Percentiles rank a stretch among this genome's conserved stretches.
phyloP scores from a whole-genome alignment of 1,140 invertebrate genomes.

The Megalonaias nervosa region DNA sequence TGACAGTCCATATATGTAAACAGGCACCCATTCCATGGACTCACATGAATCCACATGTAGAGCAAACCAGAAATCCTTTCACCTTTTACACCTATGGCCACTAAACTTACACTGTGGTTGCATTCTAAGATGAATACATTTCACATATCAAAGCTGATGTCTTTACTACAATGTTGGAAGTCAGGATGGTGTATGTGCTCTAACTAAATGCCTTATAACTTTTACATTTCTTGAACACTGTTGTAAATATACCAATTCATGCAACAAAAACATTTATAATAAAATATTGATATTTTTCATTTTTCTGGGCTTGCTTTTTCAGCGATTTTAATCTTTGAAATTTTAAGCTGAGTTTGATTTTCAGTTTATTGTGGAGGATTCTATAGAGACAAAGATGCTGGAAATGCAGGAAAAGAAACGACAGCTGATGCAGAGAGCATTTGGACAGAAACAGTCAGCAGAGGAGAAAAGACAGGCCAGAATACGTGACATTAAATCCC shows the following conservation, averaged over 20 bases:
- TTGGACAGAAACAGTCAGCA: constrained; percentile 41
- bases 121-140: no score
- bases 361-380: constrained; percentile 56
- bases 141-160: no score
- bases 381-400: constrained; percentile 55
- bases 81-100: no score
- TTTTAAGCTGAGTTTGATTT: constrained; percentile 8
- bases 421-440: constrained; percentile 49
- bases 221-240: neutral
- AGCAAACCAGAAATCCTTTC: no score
- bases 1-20: no score
- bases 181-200: no score
- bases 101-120: no score
- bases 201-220: no score
- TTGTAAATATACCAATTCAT: neutral
- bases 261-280: neutral
- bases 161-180: neutral
- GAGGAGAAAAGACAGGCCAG: constrained; percentile 35
- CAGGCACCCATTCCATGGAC: no score
- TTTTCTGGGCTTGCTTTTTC: rapidly evolving
- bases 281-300: neutral
- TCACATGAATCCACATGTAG: no score
- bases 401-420: constrained; percentile 56
- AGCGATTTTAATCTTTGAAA: neutral
- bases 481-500: constrained; percentile 38